Evolutionary conservation across 2,113 vertebrate species (phyloP).

Genomic region (Neotoma lepida): DNA sequence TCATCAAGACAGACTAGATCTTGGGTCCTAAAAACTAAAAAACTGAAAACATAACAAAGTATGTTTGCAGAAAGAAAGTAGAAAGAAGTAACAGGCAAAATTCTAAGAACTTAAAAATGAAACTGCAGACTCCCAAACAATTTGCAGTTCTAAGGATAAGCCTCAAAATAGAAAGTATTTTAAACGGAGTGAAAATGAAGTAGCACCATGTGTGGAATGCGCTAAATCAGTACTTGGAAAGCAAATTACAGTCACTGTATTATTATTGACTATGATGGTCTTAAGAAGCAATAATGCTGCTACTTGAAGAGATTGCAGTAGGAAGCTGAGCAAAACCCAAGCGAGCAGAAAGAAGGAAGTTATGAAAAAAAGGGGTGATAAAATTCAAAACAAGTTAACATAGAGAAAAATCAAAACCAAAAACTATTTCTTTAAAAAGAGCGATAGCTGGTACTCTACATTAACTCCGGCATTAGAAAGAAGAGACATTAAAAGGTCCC

Average conservation of each 20-base stretch:
- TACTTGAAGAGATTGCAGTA: neutral
- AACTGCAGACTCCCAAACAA: conserved; percentile 4
- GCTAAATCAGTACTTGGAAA: neutral
- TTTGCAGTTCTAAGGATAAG: neutral
- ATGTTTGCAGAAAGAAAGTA: conserved; percentile 1
- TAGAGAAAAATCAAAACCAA: conserved; percentile 22
- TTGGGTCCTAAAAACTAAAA: neutral
- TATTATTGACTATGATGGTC: neutral
- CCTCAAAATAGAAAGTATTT: neutral
- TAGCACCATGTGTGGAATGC: neutral
- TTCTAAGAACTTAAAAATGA: conserved; percentile 4
- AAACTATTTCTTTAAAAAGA: neutral
- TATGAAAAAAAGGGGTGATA: neutral
- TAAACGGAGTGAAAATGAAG: conserved; percentile 36
- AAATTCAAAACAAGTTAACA: neutral
- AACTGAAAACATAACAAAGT: neutral
- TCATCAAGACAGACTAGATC: neutral
- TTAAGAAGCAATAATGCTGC: neutral
- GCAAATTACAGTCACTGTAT: neutral
- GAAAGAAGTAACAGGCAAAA: neutral
- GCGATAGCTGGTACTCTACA: neutral
- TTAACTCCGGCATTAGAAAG: neutral
- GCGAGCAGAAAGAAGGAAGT: neutral
- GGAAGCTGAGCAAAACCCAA: neutral
- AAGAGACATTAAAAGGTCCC: neutral